These are phyloP conservation scores for Spicauda simplicius DNA, from an alignment of 2,888 invertebrate species.

Conservation along the genomic window DNA sequence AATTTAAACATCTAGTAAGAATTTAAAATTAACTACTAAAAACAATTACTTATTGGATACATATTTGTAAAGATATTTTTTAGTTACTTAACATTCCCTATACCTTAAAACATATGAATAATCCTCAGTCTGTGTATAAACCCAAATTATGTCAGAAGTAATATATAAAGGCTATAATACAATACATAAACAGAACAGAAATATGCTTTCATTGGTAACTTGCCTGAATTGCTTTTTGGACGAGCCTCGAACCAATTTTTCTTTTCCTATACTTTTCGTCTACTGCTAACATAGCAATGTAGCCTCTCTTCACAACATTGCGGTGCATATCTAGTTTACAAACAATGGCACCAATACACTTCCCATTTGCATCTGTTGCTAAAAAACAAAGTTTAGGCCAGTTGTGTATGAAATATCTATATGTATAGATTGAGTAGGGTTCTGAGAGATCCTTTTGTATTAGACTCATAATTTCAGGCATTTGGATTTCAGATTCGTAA, in stretches of 20 bases:
- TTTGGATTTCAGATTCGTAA: slow-evolving; percentile 98
- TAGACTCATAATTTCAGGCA: slow-evolving; percentile 99
- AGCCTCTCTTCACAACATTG: slow-evolving; percentile 96
- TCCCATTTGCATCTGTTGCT: slow-evolving; percentile 91
- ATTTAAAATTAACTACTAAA: too few species aligned
- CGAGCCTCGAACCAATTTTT: slow-evolving; percentile 95
- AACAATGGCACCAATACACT: slow-evolving; percentile 98
- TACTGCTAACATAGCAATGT: slow-evolving; percentile 99
- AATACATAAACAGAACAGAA: background rate
- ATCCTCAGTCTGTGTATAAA: too few species aligned
- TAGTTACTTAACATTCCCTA: too few species aligned
- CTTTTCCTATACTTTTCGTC: slow-evolving; percentile 97
- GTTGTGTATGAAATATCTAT: slow-evolving; percentile 99
- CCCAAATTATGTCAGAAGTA: too few species aligned
- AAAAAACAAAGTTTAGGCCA: slow-evolving; percentile 99
- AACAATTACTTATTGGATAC: too few species aligned
- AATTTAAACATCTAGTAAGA: too few species aligned
- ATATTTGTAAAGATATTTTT: too few species aligned
- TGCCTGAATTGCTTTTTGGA: slow-evolving; percentile 91
- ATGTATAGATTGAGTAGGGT: slow-evolving; percentile 99
- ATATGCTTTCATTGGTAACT: background rate
- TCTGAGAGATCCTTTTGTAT: slow-evolving; percentile 99
- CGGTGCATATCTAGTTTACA: slow-evolving; percentile 98
- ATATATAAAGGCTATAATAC: too few species aligned
- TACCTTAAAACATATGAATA: too few species aligned